A percentile compares a stretch with the other conserved stretches of the same genome.
Conservation (phyloP, 1,140 invertebrate species). For the Drosophila truncata region DNA sequence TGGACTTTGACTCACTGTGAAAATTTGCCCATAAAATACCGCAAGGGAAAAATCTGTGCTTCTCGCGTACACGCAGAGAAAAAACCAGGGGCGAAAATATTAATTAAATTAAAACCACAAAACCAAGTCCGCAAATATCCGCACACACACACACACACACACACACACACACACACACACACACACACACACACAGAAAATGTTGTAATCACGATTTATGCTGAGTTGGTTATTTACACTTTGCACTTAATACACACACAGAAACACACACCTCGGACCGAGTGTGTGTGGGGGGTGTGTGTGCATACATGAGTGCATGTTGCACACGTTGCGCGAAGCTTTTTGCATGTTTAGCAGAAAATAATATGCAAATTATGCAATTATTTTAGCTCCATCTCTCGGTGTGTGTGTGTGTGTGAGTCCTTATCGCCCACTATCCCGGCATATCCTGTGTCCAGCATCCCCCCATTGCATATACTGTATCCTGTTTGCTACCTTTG, state of each 20-base stretch:
- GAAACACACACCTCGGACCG: not conserved
- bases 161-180: slow-evolving; percentile 59
- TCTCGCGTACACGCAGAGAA: slow-evolving; percentile 28
- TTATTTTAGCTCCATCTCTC: slow-evolving; percentile 72
- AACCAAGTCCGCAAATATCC: slow-evolving; percentile 81
- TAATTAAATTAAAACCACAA: slow-evolving; percentile 84
- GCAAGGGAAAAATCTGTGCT: slow-evolving; percentile 21
- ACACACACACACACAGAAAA: slow-evolving; percentile 64
- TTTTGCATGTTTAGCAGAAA: slow-evolving; percentile 83
- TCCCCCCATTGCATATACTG: not conserved
- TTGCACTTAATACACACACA: slow-evolving; percentile 80
- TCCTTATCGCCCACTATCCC: slow-evolving; percentile 46
- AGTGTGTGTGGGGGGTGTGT: slow-evolving; percentile 16
- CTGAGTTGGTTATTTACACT: slow-evolving; percentile 83
- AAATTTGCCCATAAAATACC: slow-evolving; percentile 2
- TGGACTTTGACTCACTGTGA: not conserved
- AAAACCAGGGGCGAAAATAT: slow-evolving; percentile 65
- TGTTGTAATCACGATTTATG: slow-evolving; percentile 84
- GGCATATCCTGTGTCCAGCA: slow-evolving; percentile 16
- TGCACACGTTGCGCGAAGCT: slow-evolving; percentile 76
- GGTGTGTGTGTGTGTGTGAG: slow-evolving; percentile 16
- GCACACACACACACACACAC: slow-evolving; percentile 46
- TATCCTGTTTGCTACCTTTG: slow-evolving; percentile 15
- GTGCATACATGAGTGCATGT: slow-evolving; percentile 71
- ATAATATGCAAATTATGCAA: slow-evolving; percentile 84